Evolutionary conservation across 2,888 invertebrate genomes (phyloP).

Genomic region (Eristalis tenax): DNA sequence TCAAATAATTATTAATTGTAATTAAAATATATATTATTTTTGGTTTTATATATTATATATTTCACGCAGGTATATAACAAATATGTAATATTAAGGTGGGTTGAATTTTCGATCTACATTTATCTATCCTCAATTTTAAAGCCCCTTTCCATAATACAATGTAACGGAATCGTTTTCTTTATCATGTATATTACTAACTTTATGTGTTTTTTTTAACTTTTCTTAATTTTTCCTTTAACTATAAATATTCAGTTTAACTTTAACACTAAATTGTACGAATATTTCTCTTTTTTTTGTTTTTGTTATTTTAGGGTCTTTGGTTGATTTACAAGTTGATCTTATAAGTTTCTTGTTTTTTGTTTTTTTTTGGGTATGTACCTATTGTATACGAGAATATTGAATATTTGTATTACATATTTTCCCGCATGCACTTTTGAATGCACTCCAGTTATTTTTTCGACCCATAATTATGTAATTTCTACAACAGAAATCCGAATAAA

Average conservation of each 20-base stretch:
- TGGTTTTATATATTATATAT: slow-evolving; percentile 33
- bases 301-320: slow-evolving; percentile 19
- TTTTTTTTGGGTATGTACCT: neutral
- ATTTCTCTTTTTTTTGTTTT: slow-evolving; percentile 5
- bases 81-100: slow-evolving; percentile 80
- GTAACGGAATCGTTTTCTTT: slow-evolving; percentile 45
- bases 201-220: slow-evolving; percentile 8
- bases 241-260: neutral
- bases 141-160: slow-evolving; percentile 47
- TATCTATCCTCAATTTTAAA: slow-evolving; percentile 34
- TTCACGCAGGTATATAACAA: slow-evolving; percentile 79
- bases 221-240: slow-evolving; percentile 1
- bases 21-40: slow-evolving; percentile 63
- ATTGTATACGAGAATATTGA: neutral
- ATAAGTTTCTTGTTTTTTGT: neutral
- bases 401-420: neutral
- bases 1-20: slow-evolving; percentile 35
- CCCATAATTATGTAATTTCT: neutral
- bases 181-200: slow-evolving; percentile 23
- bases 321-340: slow-evolving; percentile 40
- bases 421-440: neutral
- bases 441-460: neutral
- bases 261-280: slow-evolving; percentile 51
- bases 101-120: slow-evolving; percentile 78
- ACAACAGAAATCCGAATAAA: neutral